phyloP scores from a whole-genome alignment of 1,140 invertebrate genomes.

The Microplitis mediator region DNA sequence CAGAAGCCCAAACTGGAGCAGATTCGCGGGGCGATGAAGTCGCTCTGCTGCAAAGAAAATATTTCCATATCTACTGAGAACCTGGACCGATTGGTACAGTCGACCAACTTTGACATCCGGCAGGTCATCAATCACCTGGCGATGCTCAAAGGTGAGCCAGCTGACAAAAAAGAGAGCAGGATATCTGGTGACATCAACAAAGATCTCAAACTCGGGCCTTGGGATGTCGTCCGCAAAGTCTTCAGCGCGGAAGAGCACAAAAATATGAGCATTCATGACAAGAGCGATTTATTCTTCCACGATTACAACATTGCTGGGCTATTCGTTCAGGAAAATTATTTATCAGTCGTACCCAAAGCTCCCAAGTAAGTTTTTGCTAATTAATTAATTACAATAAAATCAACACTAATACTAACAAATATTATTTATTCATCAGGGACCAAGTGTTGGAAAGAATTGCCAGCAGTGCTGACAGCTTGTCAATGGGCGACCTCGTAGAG shows the following conservation, averaged over 20 bases:
- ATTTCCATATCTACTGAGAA: slow-evolving; percentile 80
- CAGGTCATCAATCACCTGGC: slow-evolving; percentile 90
- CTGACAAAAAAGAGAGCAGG: slow-evolving; percentile 62
- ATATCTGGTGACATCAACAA: slow-evolving; percentile 70
- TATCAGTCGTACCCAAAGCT: slow-evolving; percentile 72
- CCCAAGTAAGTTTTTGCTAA: slow-evolving; percentile 66
- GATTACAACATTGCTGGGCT: slow-evolving; percentile 95
- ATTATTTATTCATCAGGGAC: slow-evolving; percentile 50
- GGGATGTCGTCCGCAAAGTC: slow-evolving; percentile 91
- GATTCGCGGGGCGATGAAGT: slow-evolving; percentile 89
- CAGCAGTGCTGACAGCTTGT: slow-evolving; percentile 82
- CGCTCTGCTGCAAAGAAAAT: slow-evolving; percentile 90
- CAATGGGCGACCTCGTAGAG: slow-evolving; percentile 86
- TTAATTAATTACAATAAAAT: not conserved
- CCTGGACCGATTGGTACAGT: slow-evolving; percentile 82
- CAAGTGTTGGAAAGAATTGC: slow-evolving; percentile 73
- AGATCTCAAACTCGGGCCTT: slow-evolving; percentile 88
- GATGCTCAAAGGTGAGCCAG: slow-evolving; percentile 71
- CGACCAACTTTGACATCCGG: slow-evolving; percentile 91
- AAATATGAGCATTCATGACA: slow-evolving; percentile 83
- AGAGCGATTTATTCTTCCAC: slow-evolving; percentile 92
- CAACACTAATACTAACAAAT: not conserved
- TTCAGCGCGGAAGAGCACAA: slow-evolving; percentile 85
- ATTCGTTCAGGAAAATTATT: slow-evolving; percentile 98
- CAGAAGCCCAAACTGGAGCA: slow-evolving; percentile 84